Evolutionary conservation across 92 coral and sea anemone genomes (phyloP), one percentile per base, ranked within the genome.

Genomic region (Actinostola sp.): DNA sequence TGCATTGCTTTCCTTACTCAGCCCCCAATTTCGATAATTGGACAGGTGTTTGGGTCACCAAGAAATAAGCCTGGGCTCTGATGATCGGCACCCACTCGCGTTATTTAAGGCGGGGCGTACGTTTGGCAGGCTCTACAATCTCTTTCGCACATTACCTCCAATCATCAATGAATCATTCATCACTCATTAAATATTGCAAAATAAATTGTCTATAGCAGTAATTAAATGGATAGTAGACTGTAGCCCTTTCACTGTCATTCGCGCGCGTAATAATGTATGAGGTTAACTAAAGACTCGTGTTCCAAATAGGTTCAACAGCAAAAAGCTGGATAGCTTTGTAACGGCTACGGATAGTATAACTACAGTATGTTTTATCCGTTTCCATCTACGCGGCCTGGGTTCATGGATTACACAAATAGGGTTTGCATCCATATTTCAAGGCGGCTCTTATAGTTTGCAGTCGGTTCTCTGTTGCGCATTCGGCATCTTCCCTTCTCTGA

Each of bases 401-500:
- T 93, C 98, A 58, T 93, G 98, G 36, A 93, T 93, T 63, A 97
- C 91, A 48, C 98, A 93, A 73, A 93, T 88, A 24, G 93, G 97
- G 60, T 93, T 93, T 6, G 76, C 42, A 17, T 76, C 85, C 85
- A 90, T n/a, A n/a, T 82, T 69, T 93, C 98, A 44, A 93, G 86
- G 66, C 98, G 0, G 94, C 97, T 64, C 98, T 84, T 15, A 93
- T 72, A 11, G 92, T 97, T n/a, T n/a, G n/a, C n/a, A n/a, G n/a
- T 53, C 98, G 66, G 76, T 93, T 93, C 71, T 79, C 73, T 93
- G 91, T 74, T 93, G 98, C 45, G 91, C 98, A 91, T 70, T 93
- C 98, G 3, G 98, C 98, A 80, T 93, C 98, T 10, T n/a, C n/a
- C n/a, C 98, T 97, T 70, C 98, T 89, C 73, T 93, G 98, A n/a